Evolutionary conservation across 2,113 vertebrate species (phyloP), one percentile per base, ranked within the genome.

Genomic region (Potamarius usumacintae): DNA sequence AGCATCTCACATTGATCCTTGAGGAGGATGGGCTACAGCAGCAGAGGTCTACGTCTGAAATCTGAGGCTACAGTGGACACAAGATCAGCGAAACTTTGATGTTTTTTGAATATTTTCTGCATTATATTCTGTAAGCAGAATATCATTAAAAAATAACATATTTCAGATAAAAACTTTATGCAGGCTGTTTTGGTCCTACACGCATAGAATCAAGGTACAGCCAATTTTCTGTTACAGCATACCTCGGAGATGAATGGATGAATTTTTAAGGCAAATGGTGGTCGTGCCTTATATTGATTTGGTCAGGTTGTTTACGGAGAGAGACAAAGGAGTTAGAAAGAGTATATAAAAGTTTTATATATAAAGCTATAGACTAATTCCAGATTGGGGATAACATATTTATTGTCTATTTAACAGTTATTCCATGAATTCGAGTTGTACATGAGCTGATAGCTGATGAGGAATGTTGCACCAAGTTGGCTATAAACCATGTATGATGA

Each of bases 321-420:
- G 72, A 52, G 0, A 5, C 42, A 42, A 42, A 42, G 2, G 42
- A 52, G 48, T 42, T 42, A 25, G 48, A 76, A 50, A 25, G 48
- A 72, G 30, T 72, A 72, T 72, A 6, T 22, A 76, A 76, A 76
- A 76, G 42, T 76, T 76, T 76, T 76, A 76, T 50, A 50, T 25
- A 50, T 76, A 50, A 53, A 77, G 11, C 22, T 77, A 53, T 53
- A n/a, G 11, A 77, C 74, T 50, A 53, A 3, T 77, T 52, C 74
- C 48, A 6, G 10, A n/a, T n/a, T 2, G 11, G 42, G 42, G 42
- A 76, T 76, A 50, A 76, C 72, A 76, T 72, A 72, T 76, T 76
- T 76, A 18, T 50, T 78, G 10, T 78, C 15, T 78, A 52, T 12
- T 53, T 53, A 53, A n/a, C n/a, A 53, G 42, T 42, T 42, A 42